Base-by-base conservation (phyloP, 92 coral and sea anemone species). In the Pocillopora grandis region DNA sequence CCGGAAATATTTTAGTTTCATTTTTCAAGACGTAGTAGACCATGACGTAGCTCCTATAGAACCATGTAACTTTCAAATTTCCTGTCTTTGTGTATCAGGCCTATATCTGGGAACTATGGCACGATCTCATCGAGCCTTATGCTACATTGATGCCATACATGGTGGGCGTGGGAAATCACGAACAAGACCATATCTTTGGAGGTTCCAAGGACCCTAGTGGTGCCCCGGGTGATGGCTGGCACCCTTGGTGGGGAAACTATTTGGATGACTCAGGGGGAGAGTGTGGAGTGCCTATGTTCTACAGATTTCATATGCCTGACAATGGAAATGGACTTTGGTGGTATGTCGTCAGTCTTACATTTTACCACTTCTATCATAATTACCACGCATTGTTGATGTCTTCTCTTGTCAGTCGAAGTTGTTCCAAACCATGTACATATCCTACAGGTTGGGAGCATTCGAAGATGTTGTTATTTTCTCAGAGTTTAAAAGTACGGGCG, bases 81-180 rank as follows among this genome's bases (percentile, higher is more conserved):
- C 52, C 52, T 42, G 52, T 42, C 52, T 42, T 42, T 42, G 52
- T 42, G 19, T 73, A 35, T 11, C 77, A 94, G 98, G 95, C 90
- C 9, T 94, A 94, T 79, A 91, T 94, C 11, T 94, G 98, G 98
- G 98, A 94, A 48, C 98, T 91, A 59, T 94, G 98, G 98, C 98
- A 94, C 77, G 84, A 92, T 58, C 76, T 94, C 61, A 89, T 94
- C 10, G 91, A 94, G 66, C 98, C 98, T 5, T 91, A 80, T 64
- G 92, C 98, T 23, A 94, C 95, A 21, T 61, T 92, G 16, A 94
- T 80, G 27, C 98, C 98, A 59, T 94, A 94, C 76, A 94, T 94
- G 98, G 91, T 94, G 18, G 98, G 98, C 19, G 89, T 94, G 57
- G 98, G 98, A 1, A 94, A 94, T 74, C 98, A 94, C 74, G 95